phyloP scores from a whole-genome alignment of 2,888 invertebrate species.

The Pristionchus japonicus region DNA sequence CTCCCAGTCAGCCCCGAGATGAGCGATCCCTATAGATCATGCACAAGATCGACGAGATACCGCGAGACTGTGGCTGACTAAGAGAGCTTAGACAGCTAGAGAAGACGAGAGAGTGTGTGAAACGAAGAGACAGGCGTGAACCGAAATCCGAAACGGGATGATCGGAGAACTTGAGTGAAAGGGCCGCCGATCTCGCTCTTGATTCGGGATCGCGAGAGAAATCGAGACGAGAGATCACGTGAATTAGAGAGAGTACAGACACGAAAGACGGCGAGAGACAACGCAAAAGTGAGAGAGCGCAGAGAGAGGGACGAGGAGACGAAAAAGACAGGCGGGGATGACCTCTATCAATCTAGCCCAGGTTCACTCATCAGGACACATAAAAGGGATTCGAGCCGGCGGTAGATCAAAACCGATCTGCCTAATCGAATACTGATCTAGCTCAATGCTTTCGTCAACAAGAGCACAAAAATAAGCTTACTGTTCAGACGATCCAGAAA shows the following conservation, averaged over 20 bases:
- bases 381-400: background rate
- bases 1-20: background rate
- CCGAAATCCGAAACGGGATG: background rate
- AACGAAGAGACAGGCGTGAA: background rate
- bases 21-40: background rate
- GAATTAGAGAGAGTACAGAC: background rate
- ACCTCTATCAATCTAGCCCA: conserved; percentile 28
- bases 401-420: background rate
- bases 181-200: background rate
- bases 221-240: background rate
- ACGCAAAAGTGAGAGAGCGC: background rate
- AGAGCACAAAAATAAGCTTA: too few species aligned
- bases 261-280: background rate
- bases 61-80: background rate
- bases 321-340: background rate
- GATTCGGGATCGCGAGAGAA: background rate
- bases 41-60: background rate
- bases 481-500: too few species aligned
- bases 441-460: background rate
- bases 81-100: background rate
- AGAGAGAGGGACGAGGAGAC: background rate
- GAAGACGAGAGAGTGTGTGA: background rate
- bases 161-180: background rate
- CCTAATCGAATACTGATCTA: background rate
- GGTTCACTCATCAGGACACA: conserved; percentile 1